Evolutionary conservation across 2,888 invertebrate species (phyloP).

Genomic region (Apamea monoglypha): DNA sequence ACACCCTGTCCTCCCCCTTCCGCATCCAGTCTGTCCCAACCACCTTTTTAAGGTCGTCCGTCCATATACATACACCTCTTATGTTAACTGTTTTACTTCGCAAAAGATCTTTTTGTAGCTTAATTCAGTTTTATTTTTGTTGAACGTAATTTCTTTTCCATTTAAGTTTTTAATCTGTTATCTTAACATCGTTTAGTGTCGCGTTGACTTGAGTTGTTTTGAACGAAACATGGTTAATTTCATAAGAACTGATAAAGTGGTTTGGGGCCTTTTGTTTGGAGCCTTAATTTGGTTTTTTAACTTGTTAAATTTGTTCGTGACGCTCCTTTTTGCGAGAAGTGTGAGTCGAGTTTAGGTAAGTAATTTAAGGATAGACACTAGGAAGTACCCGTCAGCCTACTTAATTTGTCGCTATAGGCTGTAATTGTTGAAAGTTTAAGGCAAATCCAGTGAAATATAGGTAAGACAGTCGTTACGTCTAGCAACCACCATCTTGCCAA

Average conservation of each 20-base stretch:
- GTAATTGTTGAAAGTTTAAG: background rate
- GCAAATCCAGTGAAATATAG: background rate
- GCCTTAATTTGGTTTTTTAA: slow-evolving; percentile 11
- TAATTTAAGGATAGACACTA: background rate
- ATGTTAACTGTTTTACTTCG: background rate
- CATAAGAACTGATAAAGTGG: slow-evolving; percentile 19
- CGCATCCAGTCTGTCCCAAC: background rate
- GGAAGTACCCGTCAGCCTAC: background rate
- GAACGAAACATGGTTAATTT: slow-evolving; percentile 19
- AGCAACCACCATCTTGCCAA: background rate
- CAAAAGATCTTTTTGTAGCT: background rate
- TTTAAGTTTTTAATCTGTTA: slow-evolving; percentile 39
- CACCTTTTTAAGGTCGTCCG: too few relatives aligned
- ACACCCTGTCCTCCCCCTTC: background rate
- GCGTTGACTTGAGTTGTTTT: slow-evolving; percentile 13
- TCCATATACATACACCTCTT: background rate
- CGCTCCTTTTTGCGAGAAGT: background rate
- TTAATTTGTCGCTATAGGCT: background rate
- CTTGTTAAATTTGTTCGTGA: slow-evolving; percentile 26
- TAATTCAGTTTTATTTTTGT: background rate
- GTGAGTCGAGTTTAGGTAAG: background rate
- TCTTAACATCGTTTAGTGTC: background rate
- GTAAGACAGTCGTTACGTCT: background rate
- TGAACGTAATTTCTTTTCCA: slow-evolving; percentile 14
- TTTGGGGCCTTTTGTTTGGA: slow-evolving; percentile 9